These are phyloP conservation scores for Meloe dianella DNA, from an alignment of 2,888 invertebrate genomes.

Conservation along the genomic window DNA sequence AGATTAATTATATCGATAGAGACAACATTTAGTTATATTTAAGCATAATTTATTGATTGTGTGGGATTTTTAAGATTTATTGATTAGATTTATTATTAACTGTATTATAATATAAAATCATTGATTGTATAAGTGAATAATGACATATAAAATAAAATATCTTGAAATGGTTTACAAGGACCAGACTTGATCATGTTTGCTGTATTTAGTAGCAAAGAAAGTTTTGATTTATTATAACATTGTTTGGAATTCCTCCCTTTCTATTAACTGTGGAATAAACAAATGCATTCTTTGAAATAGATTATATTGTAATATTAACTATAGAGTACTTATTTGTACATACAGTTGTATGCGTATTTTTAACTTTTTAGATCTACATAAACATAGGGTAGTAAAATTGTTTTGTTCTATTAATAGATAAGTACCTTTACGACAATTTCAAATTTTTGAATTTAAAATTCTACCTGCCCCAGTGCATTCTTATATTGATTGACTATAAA, in stretches of 20 bases:
- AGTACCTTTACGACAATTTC: neutral
- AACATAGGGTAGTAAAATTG: too few species aligned
- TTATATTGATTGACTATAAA: neutral
- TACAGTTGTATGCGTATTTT: neutral
- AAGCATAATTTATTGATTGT: constrained; percentile 11
- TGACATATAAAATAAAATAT: neutral
- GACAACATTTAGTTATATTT: constrained; percentile 7
- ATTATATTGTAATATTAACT: neutral
- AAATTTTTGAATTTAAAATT: neutral
- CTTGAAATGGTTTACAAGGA: constrained; percentile 1
- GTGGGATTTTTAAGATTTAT: constrained; percentile 11
- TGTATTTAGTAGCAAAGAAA: neutral
- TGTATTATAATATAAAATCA: neutral
- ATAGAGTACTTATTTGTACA: neutral
- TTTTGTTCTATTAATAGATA: neutral
- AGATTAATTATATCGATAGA: neutral
- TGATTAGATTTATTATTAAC: constrained; percentile 5
- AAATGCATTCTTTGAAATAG: neutral
- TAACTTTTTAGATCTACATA: neutral
- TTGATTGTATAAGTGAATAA: neutral
- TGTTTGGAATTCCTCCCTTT: neutral
- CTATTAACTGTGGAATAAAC: neutral
- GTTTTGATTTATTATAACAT: constrained; percentile 1
- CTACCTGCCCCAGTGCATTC: neutral
- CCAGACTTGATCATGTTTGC: constrained; percentile 2